These are phyloP conservation scores for Danionella cerebrum DNA, from an alignment of 2,113 vertebrate genomes.

Conservation along the genomic window DNA sequence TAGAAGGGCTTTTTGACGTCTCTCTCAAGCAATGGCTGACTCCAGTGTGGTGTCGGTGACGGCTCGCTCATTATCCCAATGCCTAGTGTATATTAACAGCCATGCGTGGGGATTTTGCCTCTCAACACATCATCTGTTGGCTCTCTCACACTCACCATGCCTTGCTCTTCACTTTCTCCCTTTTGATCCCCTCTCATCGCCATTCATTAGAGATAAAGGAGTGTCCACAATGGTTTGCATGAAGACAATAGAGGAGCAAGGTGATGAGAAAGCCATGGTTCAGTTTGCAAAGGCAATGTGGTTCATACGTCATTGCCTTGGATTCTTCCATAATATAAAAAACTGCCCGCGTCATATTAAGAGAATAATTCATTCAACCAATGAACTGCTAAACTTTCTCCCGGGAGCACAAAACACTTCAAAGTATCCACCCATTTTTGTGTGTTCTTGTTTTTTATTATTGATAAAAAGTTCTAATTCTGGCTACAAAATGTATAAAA, in stretches of 20 bases:
- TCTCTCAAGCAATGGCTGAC: constrained; percentile 21
- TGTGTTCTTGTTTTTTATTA: no score
- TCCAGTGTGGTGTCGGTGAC: background rate
- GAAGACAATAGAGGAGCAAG: constrained; percentile 1
- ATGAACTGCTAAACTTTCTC: no score
- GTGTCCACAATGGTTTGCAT: background rate
- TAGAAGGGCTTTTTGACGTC: constrained; percentile 22
- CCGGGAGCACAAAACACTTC: no score
- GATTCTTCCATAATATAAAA: background rate
- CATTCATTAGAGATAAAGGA: constrained; percentile 22
- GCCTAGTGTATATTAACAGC: constrained; percentile 30
- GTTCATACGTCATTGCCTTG: background rate
- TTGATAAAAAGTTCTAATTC: no score
- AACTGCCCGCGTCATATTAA: no score
- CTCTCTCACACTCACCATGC: constrained; percentile 12
- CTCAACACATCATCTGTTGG: constrained; percentile 32
- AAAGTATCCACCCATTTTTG: no score
- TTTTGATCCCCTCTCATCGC: constrained; percentile 1
- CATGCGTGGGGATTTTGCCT: constrained; percentile 23
- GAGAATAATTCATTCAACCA: no score
- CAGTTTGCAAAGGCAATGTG: background rate
- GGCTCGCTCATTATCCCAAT: constrained; percentile 30
- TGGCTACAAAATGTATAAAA: no score
- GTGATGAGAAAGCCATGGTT: background rate
- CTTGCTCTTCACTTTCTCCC: background rate